Base-by-base conservation (phyloP, 2,888 invertebrate genomes). In the Coenonympha arcania region DNA sequence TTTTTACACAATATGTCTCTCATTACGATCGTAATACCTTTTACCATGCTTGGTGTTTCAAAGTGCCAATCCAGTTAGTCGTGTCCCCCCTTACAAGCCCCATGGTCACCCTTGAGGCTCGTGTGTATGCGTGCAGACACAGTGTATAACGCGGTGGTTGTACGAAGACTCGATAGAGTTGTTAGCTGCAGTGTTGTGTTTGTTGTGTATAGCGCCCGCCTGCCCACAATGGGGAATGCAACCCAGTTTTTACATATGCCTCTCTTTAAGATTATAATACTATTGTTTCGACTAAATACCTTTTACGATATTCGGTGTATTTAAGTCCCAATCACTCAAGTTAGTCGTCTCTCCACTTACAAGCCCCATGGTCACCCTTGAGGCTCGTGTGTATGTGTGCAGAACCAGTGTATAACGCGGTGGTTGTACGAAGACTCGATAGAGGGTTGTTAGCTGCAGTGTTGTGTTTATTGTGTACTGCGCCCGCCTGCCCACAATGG, bases 161-260 rank as follows among this genome's bases (percentile, higher is more conserved):
- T 50, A 41, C 36, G 46, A 22, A 36, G 48, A 33, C 41, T 22
- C 50, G 34, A 50, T 50, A 41, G 50, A 41, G 46, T 11, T 50
- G 46, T 50, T 46, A 46, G 40, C 39, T 41, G 16, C 39, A 19
- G 19, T 34, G 28, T 45, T 46, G 41, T 46, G 34, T 50, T 41
- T 46, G 33, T 43, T 43, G 31, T 43, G n/a, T n/a, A n/a, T n/a
- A n/a, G n/a, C n/a, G n/a, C n/a, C n/a, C n/a, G n/a, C n/a, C n/a
- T n/a, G n/a, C n/a, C n/a, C n/a, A n/a, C n/a, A n/a, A n/a, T n/a
- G n/a, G n/a, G n/a, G n/a, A n/a, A n/a, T n/a, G n/a, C n/a, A n/a
- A n/a, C n/a, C n/a, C n/a, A n/a, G n/a, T n/a, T n/a, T n/a, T n/a
- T n/a, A n/a, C n/a, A n/a, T n/a, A n/a, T n/a, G n/a, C n/a, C n/a